Evolutionary conservation across 2,113 vertebrate genomes (phyloP), one percentile per base, ranked within the genome.

Genomic region (Holacanthus passer): DNA sequence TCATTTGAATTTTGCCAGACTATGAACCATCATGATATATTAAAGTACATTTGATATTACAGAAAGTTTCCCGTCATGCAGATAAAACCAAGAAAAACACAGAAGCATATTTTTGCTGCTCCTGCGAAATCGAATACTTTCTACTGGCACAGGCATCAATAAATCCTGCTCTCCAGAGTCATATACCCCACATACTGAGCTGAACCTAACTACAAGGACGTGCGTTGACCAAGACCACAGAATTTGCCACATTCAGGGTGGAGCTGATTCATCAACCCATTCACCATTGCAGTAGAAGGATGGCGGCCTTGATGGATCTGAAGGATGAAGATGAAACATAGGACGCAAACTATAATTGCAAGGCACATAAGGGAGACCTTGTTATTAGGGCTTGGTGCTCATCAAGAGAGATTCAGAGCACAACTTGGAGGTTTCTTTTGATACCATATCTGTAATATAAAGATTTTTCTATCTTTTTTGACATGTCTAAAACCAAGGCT

Each of bases 331-430:
- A 89, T 88, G 73, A 88, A 90, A 85, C 72, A 67, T 52, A 48
- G 16, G 10, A 76, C 5, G 16, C 55, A 71, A 31, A 73, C 45
- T 37, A 41, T 91, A 89, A 92, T 91, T 92, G 66, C 62, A 84
- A 87, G 81, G 87, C 77, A 73, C 39, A 35, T 24, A n/a, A 1
- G 10, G 16, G 58, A 53, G 20, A 73, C 81, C 87, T 85, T 93
- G 87, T 92, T 64, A 92, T 92, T 91, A 91, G 67, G 52, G 74
- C 45, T 74, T 55, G 10, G 37, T 29, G 22, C 48, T 82, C 43
- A 59, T 43, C 53, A 55, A 63, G 24, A 68, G 48, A 58, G 35
- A 52, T 62, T 77, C 11, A 31, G 37, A 71, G 80, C 35, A 48
- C 13, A 60, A 45, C 32, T 31, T 59, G 6, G 58, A 78, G 53